Percentiles rank a stretch among this genome's conserved stretches.
phyloP scores from a whole-genome alignment of 2,113 vertebrate genomes.

The Ivindomyrus marchei region DNA sequence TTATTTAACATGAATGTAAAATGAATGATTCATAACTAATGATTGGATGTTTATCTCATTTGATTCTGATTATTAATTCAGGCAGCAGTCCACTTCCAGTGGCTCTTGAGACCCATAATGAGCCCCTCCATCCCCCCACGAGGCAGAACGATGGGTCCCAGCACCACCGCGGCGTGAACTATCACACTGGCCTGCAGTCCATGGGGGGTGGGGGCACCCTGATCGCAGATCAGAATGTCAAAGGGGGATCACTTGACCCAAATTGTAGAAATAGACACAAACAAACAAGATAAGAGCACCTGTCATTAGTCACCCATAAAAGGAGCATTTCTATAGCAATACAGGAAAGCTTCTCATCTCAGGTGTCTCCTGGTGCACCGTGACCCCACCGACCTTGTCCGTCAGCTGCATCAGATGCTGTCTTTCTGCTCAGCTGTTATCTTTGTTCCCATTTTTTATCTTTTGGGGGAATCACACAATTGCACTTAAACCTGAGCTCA shows the following conservation, averaged over 20 bases:
- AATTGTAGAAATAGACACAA: not conserved
- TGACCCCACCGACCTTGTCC: not conserved
- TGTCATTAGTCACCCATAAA: not conserved
- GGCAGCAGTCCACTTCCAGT: not conserved
- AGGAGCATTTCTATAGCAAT: not conserved
- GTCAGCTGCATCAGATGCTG: not conserved
- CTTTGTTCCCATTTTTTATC: not conserved
- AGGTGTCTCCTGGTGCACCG: not conserved
- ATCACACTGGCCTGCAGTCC: not conserved
- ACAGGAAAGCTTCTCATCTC: not conserved
- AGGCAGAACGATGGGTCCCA: not conserved
- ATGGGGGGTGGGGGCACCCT: not conserved
- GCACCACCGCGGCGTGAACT: not conserved
- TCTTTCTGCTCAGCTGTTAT: not conserved
- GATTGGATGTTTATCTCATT: not conserved
- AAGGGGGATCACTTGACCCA: not conserved
- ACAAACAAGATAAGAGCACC: not conserved
- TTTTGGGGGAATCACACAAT: not conserved
- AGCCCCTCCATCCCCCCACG: not conserved
- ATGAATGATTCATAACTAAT: not conserved
- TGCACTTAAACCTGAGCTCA: not conserved
- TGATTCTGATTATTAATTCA: not conserved
- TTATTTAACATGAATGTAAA: not conserved
- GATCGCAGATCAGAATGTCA: not conserved
- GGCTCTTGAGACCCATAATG: not conserved